Evolutionary conservation across 53 echinoderm and acorn worm genomes (phyloP), one percentile per base, ranked within the genome.

Genomic region (Pentamera pediparva): DNA sequence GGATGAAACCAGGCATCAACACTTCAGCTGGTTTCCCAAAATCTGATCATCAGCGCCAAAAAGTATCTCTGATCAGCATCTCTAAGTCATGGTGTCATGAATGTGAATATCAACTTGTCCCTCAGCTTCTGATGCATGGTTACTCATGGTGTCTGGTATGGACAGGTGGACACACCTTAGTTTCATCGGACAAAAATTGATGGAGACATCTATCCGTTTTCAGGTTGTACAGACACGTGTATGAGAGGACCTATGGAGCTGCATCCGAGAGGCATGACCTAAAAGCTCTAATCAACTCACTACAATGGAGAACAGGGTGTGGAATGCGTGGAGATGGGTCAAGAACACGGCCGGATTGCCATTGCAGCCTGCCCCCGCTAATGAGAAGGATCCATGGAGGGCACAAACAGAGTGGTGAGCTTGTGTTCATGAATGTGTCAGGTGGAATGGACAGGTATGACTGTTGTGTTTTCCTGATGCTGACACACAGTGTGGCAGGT

Each of bases 361-460:
- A 62, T 78, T 64, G 78, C 75, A 7, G 20, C 55, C 12, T 74
- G 75, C 56, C 38, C 75, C 56, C 75, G 35, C 75, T 74, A 6
- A 56, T 74, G 75, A 39, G 37, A 56, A 32, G 75, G 35, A 24
- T 51, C 56, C 52, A 55, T 54, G n/a, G n/a, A n/a, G n/a, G n/a
- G n/a, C n/a, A n/a, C n/a, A n/a, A n/a, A n/a, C n/a, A n/a, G 27
- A 74, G 75, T 22, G 37, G 75, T 19, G 75, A 76, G 37, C 35
- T 74, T 3, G 75, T 74, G 29, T 56, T 74, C 25, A 54, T 74
- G 15, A 56, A 74, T 56, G 55, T 56, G 6, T 76, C 61, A 18
- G 60, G 40, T 28, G 43, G 41, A 11, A 35, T 56, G 31, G 75
- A 74, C 35, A 8, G 56, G 24, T 56, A 74, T 22, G 37, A 74